Evolutionary conservation across 2,797 vertebrate genomes (phyloP), one percentile per base, ranked within the genome.

Genomic region (Oryzias dopingdopingensis): DNA sequence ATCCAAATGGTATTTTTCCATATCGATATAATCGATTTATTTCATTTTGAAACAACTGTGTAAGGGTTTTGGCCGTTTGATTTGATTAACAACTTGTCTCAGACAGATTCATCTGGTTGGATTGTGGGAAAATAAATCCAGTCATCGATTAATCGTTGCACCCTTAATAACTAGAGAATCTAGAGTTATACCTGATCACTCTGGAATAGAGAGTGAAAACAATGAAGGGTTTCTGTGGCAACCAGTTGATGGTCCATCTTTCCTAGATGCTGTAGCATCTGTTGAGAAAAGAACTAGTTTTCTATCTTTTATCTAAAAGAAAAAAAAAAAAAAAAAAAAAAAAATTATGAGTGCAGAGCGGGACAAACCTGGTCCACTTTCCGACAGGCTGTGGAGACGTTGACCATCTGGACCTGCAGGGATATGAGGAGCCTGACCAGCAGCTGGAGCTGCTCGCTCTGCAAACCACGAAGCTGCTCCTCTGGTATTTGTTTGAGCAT

Each of bases 321-420:
- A 17, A 17, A 20, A 24, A 18, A 18, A 18, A 1, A 46, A 1
- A 1, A 1, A 17, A 17, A 20, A 24, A 18, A 18, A 18, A 1
- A 18, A 18, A 18, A 18, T 18, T 18, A 14, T 4, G 29, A 15
- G 44, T 15, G 6, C 2, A 23, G 1, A 24, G 29, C 10, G 1
- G 7, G 7, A 5, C 68, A 18, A 44, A 96, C 95, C 94, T 94
- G 91, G 75, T 96, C 94, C 62, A 96, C 87, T 67, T 94, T 95
- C 22, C 92, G 90, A 76, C 92, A 94, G 49, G 90, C 87, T 37
- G 87, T 90, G 72, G 93, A 93, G 77, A 89, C 91, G 82, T 62
- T 47, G 12, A 78, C 83, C 41, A 87, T 85, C 65, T 93, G 89
- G 67, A 92, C 64, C 74, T 95, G 94, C 72, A 94, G 82, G 63